Evolutionary conservation across 2,113 vertebrate genomes (phyloP).

Genomic region (Verasper variegatus): DNA sequence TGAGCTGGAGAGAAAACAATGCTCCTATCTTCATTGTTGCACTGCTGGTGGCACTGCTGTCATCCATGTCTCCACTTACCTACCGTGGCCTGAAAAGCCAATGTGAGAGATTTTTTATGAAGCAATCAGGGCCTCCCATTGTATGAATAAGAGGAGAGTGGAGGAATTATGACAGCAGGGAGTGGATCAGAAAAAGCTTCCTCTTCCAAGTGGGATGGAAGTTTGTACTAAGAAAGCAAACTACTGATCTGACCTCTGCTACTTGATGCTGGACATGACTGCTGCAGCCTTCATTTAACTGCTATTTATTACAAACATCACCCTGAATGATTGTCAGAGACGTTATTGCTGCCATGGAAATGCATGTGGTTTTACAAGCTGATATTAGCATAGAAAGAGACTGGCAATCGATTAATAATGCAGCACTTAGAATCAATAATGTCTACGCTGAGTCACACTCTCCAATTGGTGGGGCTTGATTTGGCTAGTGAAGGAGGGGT

Average conservation of each 20-base stretch:
- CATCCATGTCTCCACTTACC: neutral
- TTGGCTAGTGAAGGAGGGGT: slow-evolving; percentile 7
- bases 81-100: slow-evolving; percentile 1
- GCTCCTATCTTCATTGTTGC: neutral
- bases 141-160: slow-evolving; percentile 2
- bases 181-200: slow-evolving; percentile 3
- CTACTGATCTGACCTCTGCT: neutral
- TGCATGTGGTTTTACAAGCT: slow-evolving; percentile 31
- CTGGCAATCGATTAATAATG: slow-evolving; percentile 34
- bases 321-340: slow-evolving; percentile 25
- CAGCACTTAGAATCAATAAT: slow-evolving; percentile 51
- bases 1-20: neutral
- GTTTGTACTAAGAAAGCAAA: neutral
- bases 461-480: slow-evolving; percentile 26
- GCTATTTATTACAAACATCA: slow-evolving; percentile 24
- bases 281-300: slow-evolving; percentile 22
- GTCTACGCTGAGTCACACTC: slow-evolving; percentile 12
- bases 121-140: slow-evolving; percentile 11
- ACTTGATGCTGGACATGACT: neutral
- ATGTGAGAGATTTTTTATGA: slow-evolving; percentile 2
- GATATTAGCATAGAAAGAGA: slow-evolving; percentile 41
- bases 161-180: slow-evolving; percentile 24
- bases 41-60: neutral
- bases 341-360: slow-evolving; percentile 42
- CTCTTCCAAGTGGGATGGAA: slow-evolving; percentile 4